phyloP scores from a whole-genome alignment of 2,113 vertebrate genomes.

The Ellobius talpinus region DNA sequence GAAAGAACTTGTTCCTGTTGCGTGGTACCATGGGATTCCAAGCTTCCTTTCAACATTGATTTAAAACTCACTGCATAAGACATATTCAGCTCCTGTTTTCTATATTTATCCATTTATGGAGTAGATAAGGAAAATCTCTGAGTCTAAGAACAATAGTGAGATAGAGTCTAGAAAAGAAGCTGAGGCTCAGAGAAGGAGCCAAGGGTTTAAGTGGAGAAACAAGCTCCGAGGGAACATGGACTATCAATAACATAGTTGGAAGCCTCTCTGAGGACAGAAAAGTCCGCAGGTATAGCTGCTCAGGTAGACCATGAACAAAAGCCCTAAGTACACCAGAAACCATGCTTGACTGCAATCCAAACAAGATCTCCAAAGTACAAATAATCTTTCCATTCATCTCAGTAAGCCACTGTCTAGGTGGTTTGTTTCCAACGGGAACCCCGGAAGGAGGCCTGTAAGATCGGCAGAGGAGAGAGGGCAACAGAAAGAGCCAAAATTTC shows the following conservation, averaged over 20 bases:
- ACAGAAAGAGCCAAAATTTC: background rate
- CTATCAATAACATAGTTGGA: background rate
- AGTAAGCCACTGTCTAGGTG: background rate
- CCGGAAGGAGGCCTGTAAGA: background rate
- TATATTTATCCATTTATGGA: background rate
- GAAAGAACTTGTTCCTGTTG: background rate
- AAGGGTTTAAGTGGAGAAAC: background rate
- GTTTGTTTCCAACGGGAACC: background rate
- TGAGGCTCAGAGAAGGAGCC: background rate
- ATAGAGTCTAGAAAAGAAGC: conserved; percentile 3
- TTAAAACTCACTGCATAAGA: conserved; percentile 20
- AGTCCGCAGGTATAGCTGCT: background rate
- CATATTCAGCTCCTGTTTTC: background rate
- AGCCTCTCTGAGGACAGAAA: background rate
- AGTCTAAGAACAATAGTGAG: background rate
- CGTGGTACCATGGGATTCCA: background rate
- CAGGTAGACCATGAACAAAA: background rate
- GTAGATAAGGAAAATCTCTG: background rate
- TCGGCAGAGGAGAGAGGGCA: background rate
- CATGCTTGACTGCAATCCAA: background rate
- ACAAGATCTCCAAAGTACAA: background rate
- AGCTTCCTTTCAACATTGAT: background rate
- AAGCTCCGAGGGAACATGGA: background rate
- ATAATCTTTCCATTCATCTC: background rate
- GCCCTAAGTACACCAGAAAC: background rate